Evolutionary conservation across 2,888 invertebrate species (phyloP), one percentile per base, ranked within the genome.

Genomic region (Spisula subtruncata): DNA sequence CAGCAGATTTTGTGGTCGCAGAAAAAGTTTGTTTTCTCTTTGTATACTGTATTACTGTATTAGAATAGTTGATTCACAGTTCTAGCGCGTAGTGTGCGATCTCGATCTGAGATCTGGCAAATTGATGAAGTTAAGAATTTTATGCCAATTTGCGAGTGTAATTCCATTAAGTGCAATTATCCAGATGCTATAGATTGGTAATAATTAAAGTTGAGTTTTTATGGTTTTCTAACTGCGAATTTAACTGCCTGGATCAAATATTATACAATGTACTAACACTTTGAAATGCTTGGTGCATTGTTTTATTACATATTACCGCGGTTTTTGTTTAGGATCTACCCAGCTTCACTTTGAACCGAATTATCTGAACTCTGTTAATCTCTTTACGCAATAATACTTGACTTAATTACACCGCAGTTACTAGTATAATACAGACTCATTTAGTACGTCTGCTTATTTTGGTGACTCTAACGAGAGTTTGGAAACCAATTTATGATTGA

Each of bases 131-230:
- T 12, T 18, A 2, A 32, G 10, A 32, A 32, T 75, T 75, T 75
- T 32, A 32, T 75, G 18, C 71, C 75, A 35, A 29, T 75, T 14
- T 35, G 75, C 29, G 32, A 75, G 75, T 75, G 75, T 75, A 75
- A 35, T 35, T 32, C 75, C 35, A 75, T 75, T 75, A 75, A 32
- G 32, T 35, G 32, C 35, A 32, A 75, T 75, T 75, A 75, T 35
- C 2, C 18, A 75, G 16, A 16, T 18, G 75, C 35, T 10, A 35
- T 14, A 10, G 75, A 35, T 75, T 75, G n/a, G 16, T 35, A 32
- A 25, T 75, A 35, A 35, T 75, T 75, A n/a, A 75, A 35, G 29
- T 35, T 35, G 14, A 25, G n/a, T 75, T 75, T 25, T 75, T 75
- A 75, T 35, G 6, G 25, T 16, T 16, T n/a, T 16, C 16, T 12